Percentiles rank a stretch among this genome's conserved stretches.
These are phyloP conservation scores for Pyrrhia umbra DNA, from an alignment of 2,888 invertebrate genomes.

Conservation along the genomic window DNA sequence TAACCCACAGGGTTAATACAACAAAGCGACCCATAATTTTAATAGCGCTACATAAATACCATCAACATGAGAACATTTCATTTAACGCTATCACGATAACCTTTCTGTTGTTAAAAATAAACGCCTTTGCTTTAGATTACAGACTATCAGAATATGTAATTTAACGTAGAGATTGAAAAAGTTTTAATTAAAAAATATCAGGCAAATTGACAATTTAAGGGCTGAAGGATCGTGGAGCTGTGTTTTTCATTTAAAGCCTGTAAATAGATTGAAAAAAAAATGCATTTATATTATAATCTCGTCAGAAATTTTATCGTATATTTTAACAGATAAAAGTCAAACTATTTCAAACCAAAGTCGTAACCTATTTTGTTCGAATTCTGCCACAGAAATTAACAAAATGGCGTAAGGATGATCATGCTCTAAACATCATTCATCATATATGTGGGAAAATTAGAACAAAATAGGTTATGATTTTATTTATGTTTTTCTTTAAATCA, in stretches of 20 bases:
- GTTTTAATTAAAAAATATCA: slow-evolving; percentile 47
- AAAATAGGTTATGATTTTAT: too few species aligned
- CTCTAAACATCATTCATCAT: too few species aligned
- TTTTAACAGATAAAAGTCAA: too few species aligned
- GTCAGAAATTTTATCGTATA: too few species aligned
- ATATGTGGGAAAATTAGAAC: too few species aligned
- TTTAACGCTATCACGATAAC: slow-evolving; percentile 37
- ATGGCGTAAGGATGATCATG: too few species aligned
- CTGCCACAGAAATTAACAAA: too few species aligned
- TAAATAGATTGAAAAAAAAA: slow-evolving; percentile 4
- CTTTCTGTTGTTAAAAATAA: slow-evolving; percentile 26
- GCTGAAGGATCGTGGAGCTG: not conserved
- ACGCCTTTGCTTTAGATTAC: slow-evolving; percentile 1
- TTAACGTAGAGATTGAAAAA: slow-evolving; percentile 46
- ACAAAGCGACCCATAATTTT: slow-evolving; percentile 7
- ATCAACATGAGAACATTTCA: slow-evolving; percentile 7
- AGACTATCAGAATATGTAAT: slow-evolving; percentile 44
- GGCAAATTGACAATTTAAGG: slow-evolving; percentile 46
- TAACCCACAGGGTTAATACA: too few species aligned
- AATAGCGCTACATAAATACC: slow-evolving; percentile 10
- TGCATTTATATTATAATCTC: not conserved
- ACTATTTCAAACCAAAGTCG: too few species aligned
- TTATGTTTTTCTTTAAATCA: too few species aligned
- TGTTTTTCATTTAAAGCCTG: not conserved
- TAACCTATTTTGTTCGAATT: too few species aligned